Evolutionary conservation across 2,113 vertebrate species (phyloP), one percentile per base, ranked within the genome.

Genomic region (Mugil cephalus): DNA sequence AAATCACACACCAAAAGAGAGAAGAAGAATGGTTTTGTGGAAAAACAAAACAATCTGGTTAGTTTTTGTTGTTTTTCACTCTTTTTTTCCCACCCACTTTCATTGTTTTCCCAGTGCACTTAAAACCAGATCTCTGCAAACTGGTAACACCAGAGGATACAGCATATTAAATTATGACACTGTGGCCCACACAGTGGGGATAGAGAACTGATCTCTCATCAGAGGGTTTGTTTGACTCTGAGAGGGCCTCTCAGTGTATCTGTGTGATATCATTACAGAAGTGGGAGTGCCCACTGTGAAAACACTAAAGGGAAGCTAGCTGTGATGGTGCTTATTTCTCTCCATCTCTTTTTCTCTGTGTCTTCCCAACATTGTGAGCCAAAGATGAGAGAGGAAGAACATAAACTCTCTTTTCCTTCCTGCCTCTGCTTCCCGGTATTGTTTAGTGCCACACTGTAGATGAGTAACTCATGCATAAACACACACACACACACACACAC

Each of bases 341-440:
- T 64, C n/a, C 35, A 6, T 62, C 10, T 24, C 2, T 61, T 13
- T 46, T 13, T 46, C 9, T 13, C 10, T 0, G 1, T 15, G 38
- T n/a, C 50, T 67, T 61, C 40, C 17, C 50, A 30, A 12, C 13
- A 43, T 24, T 43, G 39, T 43, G 38, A 47, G 42, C 7, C 24
- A 30, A 5, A 38, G 46, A 36, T 36, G 34, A 21, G n/a, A 46
- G 17, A 69, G 43, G 50, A 53, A 43, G 50, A 67, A 43, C 15
- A n/a, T 19, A 6, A 18, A 53, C 64, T 30, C 34, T 69, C 66
- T 34, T 46, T 46, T 56, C 66, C 53, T 69, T 69, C 52, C 66
- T 69, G 53, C 17, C 53, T 58, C 42, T 21, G 30, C 54, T 69
- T 69, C 66, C 66, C 34, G 12, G 17, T 6, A 56, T 69, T 69